Percentiles rank a stretch among this genome's conserved stretches.
phyloP scores from a whole-genome alignment of 2,888 invertebrate species.

The Caenorhabditis japonica region DNA sequence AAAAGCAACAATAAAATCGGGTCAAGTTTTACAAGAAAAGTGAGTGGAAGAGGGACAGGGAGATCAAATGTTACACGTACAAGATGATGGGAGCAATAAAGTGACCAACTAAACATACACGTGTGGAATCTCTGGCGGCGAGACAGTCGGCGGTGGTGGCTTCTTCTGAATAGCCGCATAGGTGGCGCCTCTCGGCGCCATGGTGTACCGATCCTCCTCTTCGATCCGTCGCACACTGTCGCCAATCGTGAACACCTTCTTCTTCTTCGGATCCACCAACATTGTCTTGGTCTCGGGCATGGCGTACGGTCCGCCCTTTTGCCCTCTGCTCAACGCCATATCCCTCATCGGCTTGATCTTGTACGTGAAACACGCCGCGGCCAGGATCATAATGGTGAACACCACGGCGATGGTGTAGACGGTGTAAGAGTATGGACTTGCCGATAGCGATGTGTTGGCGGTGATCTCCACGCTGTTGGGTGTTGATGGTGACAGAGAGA shows the following conservation, averaged over 20 bases:
- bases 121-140: slow-evolving; percentile 20
- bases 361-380: slow-evolving; percentile 26
- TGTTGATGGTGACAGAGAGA: slow-evolving; percentile 7
- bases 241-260: slow-evolving; percentile 43
- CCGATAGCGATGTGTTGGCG: slow-evolving; percentile 7
- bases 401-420: slow-evolving; percentile 17
- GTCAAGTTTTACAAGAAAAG: neutral
- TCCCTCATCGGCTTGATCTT: slow-evolving; percentile 15
- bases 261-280: slow-evolving; percentile 11
- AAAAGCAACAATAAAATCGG: neutral
- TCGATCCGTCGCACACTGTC: slow-evolving; percentile 7
- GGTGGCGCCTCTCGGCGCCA: slow-evolving; percentile 11
- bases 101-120: slow-evolving; percentile 24
- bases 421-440: slow-evolving; percentile 18
- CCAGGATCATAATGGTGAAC: slow-evolving; percentile 1
- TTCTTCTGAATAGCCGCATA: slow-evolving; percentile 30
- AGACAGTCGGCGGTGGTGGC: slow-evolving; percentile 11
- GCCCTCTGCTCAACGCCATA: slow-evolving; percentile 19
- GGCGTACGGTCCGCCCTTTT: slow-evolving; percentile 8
- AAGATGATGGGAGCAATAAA: neutral
- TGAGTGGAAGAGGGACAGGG: neutral
- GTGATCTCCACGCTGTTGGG: slow-evolving; percentile 13
- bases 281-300: slow-evolving; percentile 24
- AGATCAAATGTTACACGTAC: neutral
- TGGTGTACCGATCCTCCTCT: slow-evolving; percentile 32